These are phyloP conservation scores for Manis javanica DNA, from an alignment of 2,797 vertebrate genomes.

Conservation along the genomic window DNA sequence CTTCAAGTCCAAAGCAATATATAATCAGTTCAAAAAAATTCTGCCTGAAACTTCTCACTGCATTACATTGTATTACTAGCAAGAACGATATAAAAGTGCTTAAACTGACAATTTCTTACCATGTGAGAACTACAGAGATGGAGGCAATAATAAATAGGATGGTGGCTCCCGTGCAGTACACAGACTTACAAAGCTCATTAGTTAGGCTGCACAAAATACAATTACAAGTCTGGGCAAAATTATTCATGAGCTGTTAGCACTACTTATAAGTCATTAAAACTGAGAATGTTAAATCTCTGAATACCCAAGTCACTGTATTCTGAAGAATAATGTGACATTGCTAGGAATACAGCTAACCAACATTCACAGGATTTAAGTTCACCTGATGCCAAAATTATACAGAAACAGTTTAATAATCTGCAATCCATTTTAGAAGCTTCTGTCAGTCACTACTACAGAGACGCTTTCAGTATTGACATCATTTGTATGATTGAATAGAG, in stretches of 20 bases:
- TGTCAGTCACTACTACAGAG: background rate
- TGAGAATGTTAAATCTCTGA: background rate
- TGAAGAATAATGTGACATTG: background rate
- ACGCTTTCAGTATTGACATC: background rate
- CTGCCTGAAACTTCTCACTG: background rate
- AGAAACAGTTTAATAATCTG: background rate
- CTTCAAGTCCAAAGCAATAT: constrained; percentile 9
- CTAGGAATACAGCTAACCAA: background rate
- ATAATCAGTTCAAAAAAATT: background rate
- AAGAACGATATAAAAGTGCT: background rate
- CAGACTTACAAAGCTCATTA: background rate
- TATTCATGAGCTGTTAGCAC: background rate
- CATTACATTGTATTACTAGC: background rate
- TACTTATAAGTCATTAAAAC: background rate
- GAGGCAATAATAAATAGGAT: background rate
- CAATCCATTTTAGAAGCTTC: background rate
- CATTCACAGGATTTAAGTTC: background rate
- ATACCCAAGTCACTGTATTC: background rate
- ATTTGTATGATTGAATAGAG: background rate
- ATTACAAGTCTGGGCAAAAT: background rate
- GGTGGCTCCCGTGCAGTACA: too few species aligned
- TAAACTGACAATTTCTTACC: background rate
- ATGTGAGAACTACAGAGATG: background rate
- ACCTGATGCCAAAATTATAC: background rate
- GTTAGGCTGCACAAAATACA: fast-evolving